Evolutionary conservation across 2,113 vertebrate genomes (phyloP).

Genomic region (Clarias macrocephalus): DNA sequence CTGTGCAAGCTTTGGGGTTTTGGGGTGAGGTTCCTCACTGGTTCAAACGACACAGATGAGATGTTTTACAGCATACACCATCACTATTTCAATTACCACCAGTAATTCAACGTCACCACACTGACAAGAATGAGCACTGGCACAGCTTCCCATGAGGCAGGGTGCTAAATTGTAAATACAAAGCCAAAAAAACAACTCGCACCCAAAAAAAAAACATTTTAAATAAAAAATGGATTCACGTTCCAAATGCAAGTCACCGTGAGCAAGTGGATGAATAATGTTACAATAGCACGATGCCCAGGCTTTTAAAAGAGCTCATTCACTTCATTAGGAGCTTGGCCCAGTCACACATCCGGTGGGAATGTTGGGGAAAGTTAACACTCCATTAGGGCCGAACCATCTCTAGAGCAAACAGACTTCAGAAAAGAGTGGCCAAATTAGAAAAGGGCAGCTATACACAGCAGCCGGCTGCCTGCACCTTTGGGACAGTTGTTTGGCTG

Average conservation of each 20-base stretch:
- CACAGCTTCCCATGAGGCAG: slow-evolving; percentile 29
- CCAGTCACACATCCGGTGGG: slow-evolving; percentile 23
- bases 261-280: slow-evolving; percentile 47
- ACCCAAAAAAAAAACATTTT: neutral
- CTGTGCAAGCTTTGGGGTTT: neutral
- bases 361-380: slow-evolving; percentile 39
- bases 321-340: slow-evolving; percentile 49
- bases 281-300: neutral
- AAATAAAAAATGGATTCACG: slow-evolving; percentile 34
- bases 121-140: slow-evolving; percentile 7
- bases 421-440: slow-evolving; percentile 7
- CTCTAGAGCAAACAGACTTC: slow-evolving; percentile 27
- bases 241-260: slow-evolving; percentile 47
- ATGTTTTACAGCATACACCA: slow-evolving; percentile 22
- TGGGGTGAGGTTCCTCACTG: neutral
- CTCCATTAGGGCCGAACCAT: slow-evolving; percentile 37
- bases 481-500: neutral
- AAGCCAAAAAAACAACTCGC: neutral
- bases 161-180: slow-evolving; percentile 27
- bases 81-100: neutral
- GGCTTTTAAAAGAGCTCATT: slow-evolving; percentile 35
- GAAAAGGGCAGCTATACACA: slow-evolving; percentile 37
- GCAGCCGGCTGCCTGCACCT: neutral
- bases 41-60: neutral
- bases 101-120: slow-evolving; percentile 39